Conservation (phyloP, 2,113 vertebrate genomes). For the Telmatochromis bifrenatus region DNA sequence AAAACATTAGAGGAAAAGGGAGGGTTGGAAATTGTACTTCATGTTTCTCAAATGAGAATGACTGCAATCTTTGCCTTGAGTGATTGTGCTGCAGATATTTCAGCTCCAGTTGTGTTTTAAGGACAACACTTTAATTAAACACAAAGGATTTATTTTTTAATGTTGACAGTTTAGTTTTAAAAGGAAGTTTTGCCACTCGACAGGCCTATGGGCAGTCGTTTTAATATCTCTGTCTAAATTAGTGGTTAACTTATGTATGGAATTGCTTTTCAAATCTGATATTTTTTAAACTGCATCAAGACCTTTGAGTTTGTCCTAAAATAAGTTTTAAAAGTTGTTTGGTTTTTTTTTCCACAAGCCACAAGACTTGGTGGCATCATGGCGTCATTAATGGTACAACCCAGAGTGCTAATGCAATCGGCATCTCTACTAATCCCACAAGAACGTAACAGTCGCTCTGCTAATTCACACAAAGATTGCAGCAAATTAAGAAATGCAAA, state of each 20-base stretch:
- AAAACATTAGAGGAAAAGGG: neutral
- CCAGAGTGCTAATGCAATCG: neutral
- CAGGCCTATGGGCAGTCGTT: neutral
- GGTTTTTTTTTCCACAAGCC: fast-evolving
- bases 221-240: neutral
- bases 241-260: neutral
- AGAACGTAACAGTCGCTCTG: neutral
- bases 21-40: fast-evolving
- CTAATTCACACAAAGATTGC: neutral
- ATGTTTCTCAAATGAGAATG: neutral
- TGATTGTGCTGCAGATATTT: neutral
- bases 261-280: neutral
- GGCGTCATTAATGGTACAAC: neutral
- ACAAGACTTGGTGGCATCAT: neutral
- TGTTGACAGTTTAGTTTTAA: neutral
- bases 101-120: neutral
- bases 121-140: neutral
- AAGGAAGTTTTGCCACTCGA: neutral
- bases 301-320: neutral
- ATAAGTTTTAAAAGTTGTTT: neutral
- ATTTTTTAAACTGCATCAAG: neutral
- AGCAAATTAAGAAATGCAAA: neutral
- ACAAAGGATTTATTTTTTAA: neutral
- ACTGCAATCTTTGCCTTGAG: neutral
- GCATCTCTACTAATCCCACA: neutral